phyloP scores from a whole-genome alignment of 2,113 vertebrate species.

The Silurus meridionalis region DNA sequence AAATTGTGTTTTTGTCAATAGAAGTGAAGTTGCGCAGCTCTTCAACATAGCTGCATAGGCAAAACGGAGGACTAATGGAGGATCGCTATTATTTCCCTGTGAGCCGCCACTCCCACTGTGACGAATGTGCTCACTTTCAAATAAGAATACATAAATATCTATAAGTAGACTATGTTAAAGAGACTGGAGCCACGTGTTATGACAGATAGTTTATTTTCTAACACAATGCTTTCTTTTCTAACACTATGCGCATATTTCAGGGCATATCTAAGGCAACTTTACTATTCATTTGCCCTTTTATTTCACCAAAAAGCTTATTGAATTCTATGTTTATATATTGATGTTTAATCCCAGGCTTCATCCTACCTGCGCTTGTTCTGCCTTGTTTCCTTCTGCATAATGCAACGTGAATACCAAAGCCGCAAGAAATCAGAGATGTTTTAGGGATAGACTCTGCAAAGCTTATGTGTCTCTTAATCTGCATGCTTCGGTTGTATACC shows the following conservation, averaged over 20 bases:
- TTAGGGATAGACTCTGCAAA: background rate
- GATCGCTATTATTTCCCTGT: conserved; percentile 59
- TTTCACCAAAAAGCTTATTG: background rate
- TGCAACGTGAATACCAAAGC: conserved; percentile 17
- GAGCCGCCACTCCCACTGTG: conserved; percentile 43
- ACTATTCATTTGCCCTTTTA: background rate
- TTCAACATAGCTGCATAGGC: conserved; percentile 39
- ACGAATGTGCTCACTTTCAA: conserved; percentile 59
- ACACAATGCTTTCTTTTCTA: conserved; percentile 50
- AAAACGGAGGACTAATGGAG: conserved; percentile 59
- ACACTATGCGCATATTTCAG: conserved; percentile 8
- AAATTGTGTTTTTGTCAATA: conserved; percentile 58
- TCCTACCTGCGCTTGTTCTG: background rate
- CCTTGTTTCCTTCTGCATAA: conserved; percentile 22
- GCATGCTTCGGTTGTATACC: conserved; percentile 11
- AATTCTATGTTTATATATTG: background rate
- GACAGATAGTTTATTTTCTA: conserved; percentile 56
- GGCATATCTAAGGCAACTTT: background rate
- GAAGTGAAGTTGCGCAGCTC: conserved; percentile 15
- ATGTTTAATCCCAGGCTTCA: too few relatives aligned
- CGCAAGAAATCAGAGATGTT: background rate
- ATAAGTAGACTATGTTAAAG: conserved; percentile 55
- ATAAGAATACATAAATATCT: conserved; percentile 66
- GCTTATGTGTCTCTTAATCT: conserved; percentile 9
- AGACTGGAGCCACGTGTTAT: conserved; percentile 44